A percentile compares a stretch with the other conserved stretches of the same genome.
phyloP scores from a whole-genome alignment of 2,888 invertebrate species.

The Hesperia comma region DNA sequence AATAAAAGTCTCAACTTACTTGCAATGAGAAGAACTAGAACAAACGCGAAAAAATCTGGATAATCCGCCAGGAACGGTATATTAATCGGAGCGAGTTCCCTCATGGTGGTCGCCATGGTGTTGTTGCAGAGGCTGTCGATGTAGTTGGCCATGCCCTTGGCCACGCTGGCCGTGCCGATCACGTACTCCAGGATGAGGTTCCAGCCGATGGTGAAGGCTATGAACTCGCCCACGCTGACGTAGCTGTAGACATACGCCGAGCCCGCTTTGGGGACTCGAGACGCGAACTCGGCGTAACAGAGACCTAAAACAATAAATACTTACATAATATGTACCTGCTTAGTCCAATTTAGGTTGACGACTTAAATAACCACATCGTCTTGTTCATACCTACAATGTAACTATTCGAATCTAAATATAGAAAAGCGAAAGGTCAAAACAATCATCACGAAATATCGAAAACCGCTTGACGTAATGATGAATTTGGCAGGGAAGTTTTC shows the following conservation, averaged over 20 bases:
- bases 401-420: too few relatives aligned
- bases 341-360: background rate
- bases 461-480: too few relatives aligned
- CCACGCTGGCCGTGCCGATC: constrained; percentile 92
- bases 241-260: constrained; percentile 97
- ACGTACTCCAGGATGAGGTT: constrained; percentile 95
- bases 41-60: constrained; percentile 91
- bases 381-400: too few relatives aligned
- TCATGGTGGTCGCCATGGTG: constrained; percentile 86
- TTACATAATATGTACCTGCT: too few relatives aligned
- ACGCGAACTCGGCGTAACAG: constrained; percentile 96
- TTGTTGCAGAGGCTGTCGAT: constrained; percentile 89
- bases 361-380: too few relatives aligned
- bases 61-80: constrained; percentile 87
- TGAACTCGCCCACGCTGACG: constrained; percentile 95
- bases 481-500: too few relatives aligned
- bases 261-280: constrained; percentile 93
- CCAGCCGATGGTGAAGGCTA: constrained; percentile 97
- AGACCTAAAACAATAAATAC: constrained; percentile 81
- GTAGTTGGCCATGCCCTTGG: constrained; percentile 90
- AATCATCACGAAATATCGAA: too few relatives aligned
- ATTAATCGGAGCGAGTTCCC: constrained; percentile 86
- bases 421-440: too few relatives aligned
- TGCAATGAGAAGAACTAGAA: constrained; percentile 87
- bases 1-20: constrained; percentile 72